These are phyloP conservation scores for Cosmia trapezina DNA, from an alignment of 2,888 invertebrate species.

Conservation along the genomic window DNA sequence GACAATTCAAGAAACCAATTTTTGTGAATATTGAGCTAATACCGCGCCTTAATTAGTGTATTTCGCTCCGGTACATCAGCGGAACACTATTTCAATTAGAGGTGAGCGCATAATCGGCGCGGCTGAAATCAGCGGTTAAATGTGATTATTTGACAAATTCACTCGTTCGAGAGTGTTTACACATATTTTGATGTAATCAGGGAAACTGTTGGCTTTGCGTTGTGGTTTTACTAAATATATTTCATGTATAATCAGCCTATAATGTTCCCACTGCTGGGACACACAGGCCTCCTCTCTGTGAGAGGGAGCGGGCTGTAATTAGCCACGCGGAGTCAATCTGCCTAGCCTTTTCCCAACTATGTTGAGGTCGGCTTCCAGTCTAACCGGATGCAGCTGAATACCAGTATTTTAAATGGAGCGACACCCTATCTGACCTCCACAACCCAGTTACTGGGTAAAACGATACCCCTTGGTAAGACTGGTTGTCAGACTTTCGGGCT, in stretches of 20 bases:
- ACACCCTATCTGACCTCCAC: too few species aligned
- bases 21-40: too few species aligned
- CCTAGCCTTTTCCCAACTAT: too few species aligned
- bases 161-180: conserved; percentile 37
- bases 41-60: conserved; percentile 6
- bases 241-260: not conserved
- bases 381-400: too few species aligned
- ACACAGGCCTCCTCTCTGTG: not conserved
- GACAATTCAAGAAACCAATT: too few species aligned
- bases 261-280: not conserved
- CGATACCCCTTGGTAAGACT: too few species aligned
- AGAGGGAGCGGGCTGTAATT: not conserved
- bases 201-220: conserved; percentile 22
- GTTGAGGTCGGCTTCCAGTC: too few species aligned
- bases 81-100: conserved; percentile 44
- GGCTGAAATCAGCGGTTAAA: conserved; percentile 32
- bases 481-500: too few species aligned
- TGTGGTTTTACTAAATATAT: conserved; percentile 27
- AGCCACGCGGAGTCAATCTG: not conserved
- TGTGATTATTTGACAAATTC: conserved; percentile 50
- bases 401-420: too few species aligned
- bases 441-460: too few species aligned
- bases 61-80: conserved; percentile 12
- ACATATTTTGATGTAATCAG: conserved; percentile 45
- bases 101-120: conserved; percentile 33